Conservation (phyloP, 2,888 invertebrate species). For the Oeneis ivallda region DNA sequence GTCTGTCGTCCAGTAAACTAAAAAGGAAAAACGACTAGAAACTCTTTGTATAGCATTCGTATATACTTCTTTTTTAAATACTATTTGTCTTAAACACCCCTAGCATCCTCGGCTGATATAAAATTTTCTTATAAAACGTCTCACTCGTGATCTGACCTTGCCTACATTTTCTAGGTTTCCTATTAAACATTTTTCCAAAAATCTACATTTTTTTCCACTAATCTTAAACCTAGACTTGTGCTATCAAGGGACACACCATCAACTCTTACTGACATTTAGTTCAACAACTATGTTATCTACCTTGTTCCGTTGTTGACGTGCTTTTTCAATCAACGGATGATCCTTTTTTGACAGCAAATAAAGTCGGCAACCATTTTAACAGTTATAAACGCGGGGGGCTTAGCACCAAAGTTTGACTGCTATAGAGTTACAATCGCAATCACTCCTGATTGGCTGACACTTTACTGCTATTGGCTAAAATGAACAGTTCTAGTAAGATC, state of each 20-base stretch:
- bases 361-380: no score
- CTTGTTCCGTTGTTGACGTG: no score
- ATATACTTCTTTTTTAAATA: conserved; percentile 40
- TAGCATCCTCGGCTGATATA: conserved; percentile 60
- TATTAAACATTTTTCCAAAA: conserved; percentile 81
- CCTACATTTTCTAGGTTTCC: conserved; percentile 55
- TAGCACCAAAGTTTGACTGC: conserved; percentile 44
- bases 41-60: conserved; percentile 52
- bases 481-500: background rate
- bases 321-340: no score
- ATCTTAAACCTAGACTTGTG: conserved; percentile 68
- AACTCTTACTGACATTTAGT: conserved; percentile 7
- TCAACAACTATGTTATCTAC: background rate
- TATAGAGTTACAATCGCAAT: background rate
- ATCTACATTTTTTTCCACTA: conserved; percentile 73
- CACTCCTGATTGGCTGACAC: background rate
- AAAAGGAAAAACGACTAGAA: conserved; percentile 49
- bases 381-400: no score
- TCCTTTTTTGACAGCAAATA: no score
- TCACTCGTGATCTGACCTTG: conserved; percentile 64
- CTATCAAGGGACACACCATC: conserved; percentile 43
- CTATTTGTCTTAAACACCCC: conserved; percentile 45
- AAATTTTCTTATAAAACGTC: conserved; percentile 66
- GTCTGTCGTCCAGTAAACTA: conserved; percentile 51
- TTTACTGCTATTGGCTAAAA: background rate